Percentiles rank a stretch among this genome's conserved stretches.
These are phyloP conservation scores for Tichodroma muraria DNA, from an alignment of 2,113 vertebrate genomes.

Conservation along the genomic window DNA sequence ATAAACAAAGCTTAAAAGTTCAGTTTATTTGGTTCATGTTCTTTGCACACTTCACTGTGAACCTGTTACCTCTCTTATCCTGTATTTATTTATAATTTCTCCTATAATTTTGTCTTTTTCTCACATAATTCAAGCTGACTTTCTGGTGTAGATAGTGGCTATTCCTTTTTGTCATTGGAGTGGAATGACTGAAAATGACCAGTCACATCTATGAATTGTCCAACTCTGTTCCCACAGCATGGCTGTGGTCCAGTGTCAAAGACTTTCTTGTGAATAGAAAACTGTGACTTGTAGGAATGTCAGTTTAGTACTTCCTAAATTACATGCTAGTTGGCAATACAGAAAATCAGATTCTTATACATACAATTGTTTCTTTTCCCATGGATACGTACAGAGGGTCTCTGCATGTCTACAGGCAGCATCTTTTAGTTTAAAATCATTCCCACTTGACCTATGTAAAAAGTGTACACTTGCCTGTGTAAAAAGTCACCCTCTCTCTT, in stretches of 20 bases:
- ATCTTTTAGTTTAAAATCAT: neutral
- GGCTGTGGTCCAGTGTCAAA: neutral
- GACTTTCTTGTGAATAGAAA: neutral
- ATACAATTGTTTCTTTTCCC: neutral
- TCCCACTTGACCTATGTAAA: neutral
- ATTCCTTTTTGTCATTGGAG: neutral
- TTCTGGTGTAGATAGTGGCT: neutral
- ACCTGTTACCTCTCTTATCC: neutral
- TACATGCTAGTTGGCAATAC: neutral
- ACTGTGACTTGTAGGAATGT: neutral
- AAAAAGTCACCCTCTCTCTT: neutral
- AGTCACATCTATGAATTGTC: neutral
- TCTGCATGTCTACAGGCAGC: neutral
- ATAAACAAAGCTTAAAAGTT: neutral
- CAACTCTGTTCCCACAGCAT: neutral
- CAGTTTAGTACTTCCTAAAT: neutral
- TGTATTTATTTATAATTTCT: neutral
- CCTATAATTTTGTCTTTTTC: neutral
- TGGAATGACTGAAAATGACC: neutral
- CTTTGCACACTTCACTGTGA: neutral
- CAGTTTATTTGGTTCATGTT: neutral
- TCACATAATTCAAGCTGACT: neutral
- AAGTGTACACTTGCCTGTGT: neutral
- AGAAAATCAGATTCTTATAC: neutral
- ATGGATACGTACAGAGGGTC: neutral